Evolutionary conservation across 64 coral and sea anemone species (phyloP).

Genomic region (Acropora yongei): DNA sequence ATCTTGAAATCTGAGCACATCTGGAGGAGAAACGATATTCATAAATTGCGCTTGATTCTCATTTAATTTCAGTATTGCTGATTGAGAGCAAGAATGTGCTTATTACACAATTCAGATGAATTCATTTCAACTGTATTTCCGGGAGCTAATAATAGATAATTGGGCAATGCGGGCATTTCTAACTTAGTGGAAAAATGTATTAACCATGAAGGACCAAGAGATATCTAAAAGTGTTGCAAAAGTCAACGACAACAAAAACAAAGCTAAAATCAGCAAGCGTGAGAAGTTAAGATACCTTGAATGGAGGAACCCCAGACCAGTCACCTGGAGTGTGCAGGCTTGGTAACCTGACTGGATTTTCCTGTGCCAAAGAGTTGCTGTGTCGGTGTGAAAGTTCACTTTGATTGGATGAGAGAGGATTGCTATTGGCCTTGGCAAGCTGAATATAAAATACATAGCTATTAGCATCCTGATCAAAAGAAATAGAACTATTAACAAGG

Average conservation of each 20-base stretch:
- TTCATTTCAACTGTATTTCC: too few relatives aligned
- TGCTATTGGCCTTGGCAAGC: conserved; percentile 12
- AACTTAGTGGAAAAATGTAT: too few relatives aligned
- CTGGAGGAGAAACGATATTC: neutral
- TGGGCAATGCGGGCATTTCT: too few relatives aligned
- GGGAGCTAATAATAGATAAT: too few relatives aligned
- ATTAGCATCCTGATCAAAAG: neutral
- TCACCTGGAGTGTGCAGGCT: neutral
- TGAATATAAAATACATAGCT: neutral
- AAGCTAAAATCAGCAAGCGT: too few relatives aligned
- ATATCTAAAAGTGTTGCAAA: too few relatives aligned
- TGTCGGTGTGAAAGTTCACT: neutral
- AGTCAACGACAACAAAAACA: neutral
- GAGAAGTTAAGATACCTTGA: neutral
- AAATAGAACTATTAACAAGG: too few relatives aligned
- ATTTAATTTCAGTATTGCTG: too few relatives aligned
- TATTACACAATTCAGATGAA: too few relatives aligned
- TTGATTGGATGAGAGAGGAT: neutral
- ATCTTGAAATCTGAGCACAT: conserved; percentile 34
- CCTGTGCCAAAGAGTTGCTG: conserved; percentile 16
- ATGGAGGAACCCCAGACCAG: conserved; percentile 38
- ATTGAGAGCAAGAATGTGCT: too few relatives aligned
- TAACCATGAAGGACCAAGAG: too few relatives aligned
- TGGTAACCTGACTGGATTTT: neutral
- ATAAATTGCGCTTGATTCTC: too few relatives aligned